Evolutionary conservation across 2,888 invertebrate genomes (phyloP), one percentile per base, ranked within the genome.

Genomic region (Lasioglossum morio): DNA sequence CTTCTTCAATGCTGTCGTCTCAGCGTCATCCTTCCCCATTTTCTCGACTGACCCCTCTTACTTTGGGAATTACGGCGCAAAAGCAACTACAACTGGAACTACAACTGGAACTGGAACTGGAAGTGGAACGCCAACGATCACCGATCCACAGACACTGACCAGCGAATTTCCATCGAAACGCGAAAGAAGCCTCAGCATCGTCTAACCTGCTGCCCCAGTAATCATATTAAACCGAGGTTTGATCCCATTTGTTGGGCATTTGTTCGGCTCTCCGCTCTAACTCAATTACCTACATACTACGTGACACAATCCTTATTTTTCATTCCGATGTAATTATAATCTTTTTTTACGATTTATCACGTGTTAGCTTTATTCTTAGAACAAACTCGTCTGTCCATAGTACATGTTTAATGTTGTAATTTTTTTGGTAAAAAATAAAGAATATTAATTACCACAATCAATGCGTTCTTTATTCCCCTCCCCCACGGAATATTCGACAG

Each of bases 11-110:
- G 97, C 97, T 40, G 97, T 96, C 2, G 97, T 97, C 95, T 98
- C 98, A 0, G 98, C 97, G 95, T 98, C 98, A 91, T 97, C 97
- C 95, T 98, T 98, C 14, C 97, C 97, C 98, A 98, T 98, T 72
- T 84, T 84, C 16, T 80, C 23, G 2, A 19, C 30, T 53, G 34
- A 19, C 8, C 48, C 37, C 48, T 48, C 23, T 48, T 78, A 14
- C 37, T n/a, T 79, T 40, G 16, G 37, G 43, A 75, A 72, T 76
- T 46, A 19, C 30, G 23, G 53, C n/a, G n/a, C n/a, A n/a, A n/a
- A 14, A 10, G 34, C 16, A 30, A 16, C n/a, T 23, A 37, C 63
- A 60, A 12, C n/a, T 23, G n/a, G 12, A n/a, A 57, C 12, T 57
- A 12, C n/a, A n/a, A n/a, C n/a, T n/a, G n/a, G n/a, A n/a, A n/a